These are phyloP conservation scores for Polietes domitor DNA, from an alignment of 2,888 invertebrate species.

Conservation along the genomic window DNA sequence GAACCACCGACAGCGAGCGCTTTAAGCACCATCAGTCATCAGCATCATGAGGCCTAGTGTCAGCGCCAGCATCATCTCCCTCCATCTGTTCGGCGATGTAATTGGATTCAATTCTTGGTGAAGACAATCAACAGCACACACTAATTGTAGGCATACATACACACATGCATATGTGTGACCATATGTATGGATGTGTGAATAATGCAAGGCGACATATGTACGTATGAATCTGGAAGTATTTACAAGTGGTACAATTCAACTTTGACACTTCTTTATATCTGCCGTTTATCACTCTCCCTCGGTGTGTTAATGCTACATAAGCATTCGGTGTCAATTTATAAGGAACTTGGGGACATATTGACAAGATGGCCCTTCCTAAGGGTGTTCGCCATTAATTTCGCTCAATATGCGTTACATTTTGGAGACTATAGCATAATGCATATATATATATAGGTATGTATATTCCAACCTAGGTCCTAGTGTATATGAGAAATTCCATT, in stretches of 20 bases:
- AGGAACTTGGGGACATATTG: background rate
- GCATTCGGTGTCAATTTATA: slow-evolving; percentile 5
- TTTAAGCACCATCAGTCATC: background rate
- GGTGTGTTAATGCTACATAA: background rate
- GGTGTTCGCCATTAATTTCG: no score
- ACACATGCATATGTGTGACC: background rate
- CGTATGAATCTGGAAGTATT: no score
- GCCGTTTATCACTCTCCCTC: background rate
- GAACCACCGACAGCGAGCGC: slow-evolving; percentile 10
- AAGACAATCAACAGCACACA: background rate
- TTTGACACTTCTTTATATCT: background rate
- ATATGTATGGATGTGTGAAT: background rate
- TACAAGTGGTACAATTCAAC: background rate
- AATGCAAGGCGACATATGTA: background rate
- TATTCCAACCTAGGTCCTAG: no score
- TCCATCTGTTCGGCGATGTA: background rate
- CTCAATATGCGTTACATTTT: no score
- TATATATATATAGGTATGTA: no score
- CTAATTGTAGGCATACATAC: no score
- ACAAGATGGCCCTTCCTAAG: background rate
- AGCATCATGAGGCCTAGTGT: background rate
- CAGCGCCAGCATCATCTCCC: background rate
- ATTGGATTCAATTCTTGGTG: background rate
- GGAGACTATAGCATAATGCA: no score
- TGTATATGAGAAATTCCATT: no score